Conservation (phyloP, 64 coral and sea anemone species). For the Pachyseris speciosa region DNA sequence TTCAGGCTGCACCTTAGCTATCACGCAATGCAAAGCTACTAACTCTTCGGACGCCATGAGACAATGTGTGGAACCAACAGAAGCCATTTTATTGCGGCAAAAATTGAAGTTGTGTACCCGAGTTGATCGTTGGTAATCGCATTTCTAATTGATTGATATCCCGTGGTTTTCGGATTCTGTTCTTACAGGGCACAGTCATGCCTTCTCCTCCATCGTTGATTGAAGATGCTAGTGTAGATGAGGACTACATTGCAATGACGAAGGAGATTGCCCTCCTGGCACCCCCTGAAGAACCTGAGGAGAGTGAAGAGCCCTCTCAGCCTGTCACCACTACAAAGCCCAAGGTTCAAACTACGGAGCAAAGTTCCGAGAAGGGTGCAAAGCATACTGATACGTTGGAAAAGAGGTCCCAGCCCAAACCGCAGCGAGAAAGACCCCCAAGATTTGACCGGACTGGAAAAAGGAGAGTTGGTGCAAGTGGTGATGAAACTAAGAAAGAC, state of each 20-base stretch:
- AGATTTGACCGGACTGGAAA: slow-evolving; percentile 80
- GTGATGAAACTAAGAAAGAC: slow-evolving; percentile 57
- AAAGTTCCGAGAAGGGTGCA: neutral
- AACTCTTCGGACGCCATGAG: too few relatives aligned
- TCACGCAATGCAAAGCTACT: too few relatives aligned
- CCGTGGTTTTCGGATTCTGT: too few relatives aligned
- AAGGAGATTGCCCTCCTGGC: slow-evolving; percentile 70
- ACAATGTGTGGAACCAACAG: too few relatives aligned
- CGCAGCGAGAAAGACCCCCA: slow-evolving; percentile 80
- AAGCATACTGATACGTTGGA: neutral
- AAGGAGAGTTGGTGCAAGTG: slow-evolving; percentile 35
- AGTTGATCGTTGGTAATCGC: too few relatives aligned
- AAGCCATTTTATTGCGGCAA: too few relatives aligned
- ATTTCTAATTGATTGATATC: too few relatives aligned
- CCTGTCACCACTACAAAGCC: neutral
- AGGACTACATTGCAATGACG: slow-evolving; percentile 64
- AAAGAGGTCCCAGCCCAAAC: slow-evolving; percentile 82
- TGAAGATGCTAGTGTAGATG: slow-evolving; percentile 54
- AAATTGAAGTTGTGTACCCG: too few relatives aligned
- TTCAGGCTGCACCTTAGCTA: too few relatives aligned
- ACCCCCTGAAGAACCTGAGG: slow-evolving; percentile 71
- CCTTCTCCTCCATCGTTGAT: slow-evolving; percentile 17
- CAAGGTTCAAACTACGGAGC: slow-evolving; percentile 8
- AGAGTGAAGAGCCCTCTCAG: slow-evolving; percentile 18
- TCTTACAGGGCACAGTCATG: slow-evolving; percentile 35